Base-by-base conservation (phyloP, 2,113 vertebrate species). In the Lophochroa leadbeateri region DNA sequence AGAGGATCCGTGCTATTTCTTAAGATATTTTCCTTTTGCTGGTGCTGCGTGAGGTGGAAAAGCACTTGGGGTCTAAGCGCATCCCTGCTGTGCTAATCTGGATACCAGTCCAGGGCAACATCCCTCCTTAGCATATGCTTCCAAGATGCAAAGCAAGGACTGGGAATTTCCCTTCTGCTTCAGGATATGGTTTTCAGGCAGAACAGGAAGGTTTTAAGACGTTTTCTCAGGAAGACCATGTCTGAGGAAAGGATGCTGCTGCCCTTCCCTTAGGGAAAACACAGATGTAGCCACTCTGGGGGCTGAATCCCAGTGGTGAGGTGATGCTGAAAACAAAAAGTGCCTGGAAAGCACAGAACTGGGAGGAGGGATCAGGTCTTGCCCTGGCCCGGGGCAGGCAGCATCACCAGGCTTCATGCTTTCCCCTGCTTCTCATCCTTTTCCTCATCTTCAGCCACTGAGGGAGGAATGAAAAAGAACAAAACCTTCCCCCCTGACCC, bases 1-100 rank as follows among this genome's bases (percentile, higher is more conserved):
- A 55, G 27, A 50, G 12, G 24, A 28, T 67, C 72, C 0, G 2
- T 11, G 76, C 10, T 4, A 4, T 47, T 88, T 6, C 82, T 93
- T n/a, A n/a, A 4, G 44, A 43, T 88, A 90, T 90, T 94, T 96
- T 70, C 96, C 71, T 94, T 94, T 81, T 60, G 44, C 81, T 53
- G 70, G 57, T 68, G 60, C 82, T 52, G 61, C 10, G 17, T 7
- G 80, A 89, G 65, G 87, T 90, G 65, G 67, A 75, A 74, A 78
- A 92, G 49, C 71, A 65, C 77, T 85, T 2, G 33, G 25, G 47
- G 77, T 7, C 23, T 37, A 5, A 47, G 21, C 2, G 9, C 2
- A 6, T 29, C 21, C 17, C n/a, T 58, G 46, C 31, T 33, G 33
- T 3, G 2, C 3, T 6, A 60, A 3, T 33, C 17, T 2, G 2